Percentiles rank a stretch among this genome's conserved stretches.
These are phyloP conservation scores for Arizona elegans DNA, from an alignment of 2,113 vertebrate species.

Conservation along the genomic window DNA sequence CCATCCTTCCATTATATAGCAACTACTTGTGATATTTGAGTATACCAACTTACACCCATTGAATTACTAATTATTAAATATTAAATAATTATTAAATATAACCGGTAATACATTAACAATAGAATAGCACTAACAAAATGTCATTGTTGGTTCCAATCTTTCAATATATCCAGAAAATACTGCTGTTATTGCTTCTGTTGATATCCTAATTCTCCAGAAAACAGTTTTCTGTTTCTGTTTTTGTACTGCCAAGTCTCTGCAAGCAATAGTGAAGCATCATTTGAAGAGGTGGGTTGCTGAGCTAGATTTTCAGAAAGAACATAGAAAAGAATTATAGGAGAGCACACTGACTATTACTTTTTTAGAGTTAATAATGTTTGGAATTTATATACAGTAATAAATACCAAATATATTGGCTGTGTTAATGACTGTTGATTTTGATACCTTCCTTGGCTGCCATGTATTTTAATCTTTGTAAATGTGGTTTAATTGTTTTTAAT, in stretches of 20 bases:
- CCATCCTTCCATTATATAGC: background rate
- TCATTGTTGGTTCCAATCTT: background rate
- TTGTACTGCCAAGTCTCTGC: background rate
- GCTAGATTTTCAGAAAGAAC: background rate
- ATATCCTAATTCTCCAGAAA: background rate
- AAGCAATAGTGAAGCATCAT: background rate
- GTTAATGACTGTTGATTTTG: background rate
- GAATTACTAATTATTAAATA: background rate
- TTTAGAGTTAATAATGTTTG: slow-evolving; percentile 46
- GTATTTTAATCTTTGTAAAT: background rate
- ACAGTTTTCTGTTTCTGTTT: background rate
- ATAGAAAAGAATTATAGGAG: background rate
- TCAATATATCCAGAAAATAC: background rate
- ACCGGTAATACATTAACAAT: background rate
- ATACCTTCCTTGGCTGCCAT: background rate
- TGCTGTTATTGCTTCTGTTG: background rate
- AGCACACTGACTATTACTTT: slow-evolving; percentile 16
- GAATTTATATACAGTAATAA: slow-evolving; percentile 53
- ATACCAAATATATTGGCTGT: slow-evolving; percentile 54
- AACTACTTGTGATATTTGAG: background rate
- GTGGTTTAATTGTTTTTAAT: background rate
- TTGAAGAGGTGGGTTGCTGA: background rate
- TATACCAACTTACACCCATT: background rate
- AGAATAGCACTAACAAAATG: background rate
- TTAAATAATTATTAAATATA: background rate